A percentile compares a stretch with the other conserved stretches of the same genome.
Evolutionary conservation across 2,888 invertebrate species (phyloP).

Genomic region (Eupeodes luniger): DNA sequence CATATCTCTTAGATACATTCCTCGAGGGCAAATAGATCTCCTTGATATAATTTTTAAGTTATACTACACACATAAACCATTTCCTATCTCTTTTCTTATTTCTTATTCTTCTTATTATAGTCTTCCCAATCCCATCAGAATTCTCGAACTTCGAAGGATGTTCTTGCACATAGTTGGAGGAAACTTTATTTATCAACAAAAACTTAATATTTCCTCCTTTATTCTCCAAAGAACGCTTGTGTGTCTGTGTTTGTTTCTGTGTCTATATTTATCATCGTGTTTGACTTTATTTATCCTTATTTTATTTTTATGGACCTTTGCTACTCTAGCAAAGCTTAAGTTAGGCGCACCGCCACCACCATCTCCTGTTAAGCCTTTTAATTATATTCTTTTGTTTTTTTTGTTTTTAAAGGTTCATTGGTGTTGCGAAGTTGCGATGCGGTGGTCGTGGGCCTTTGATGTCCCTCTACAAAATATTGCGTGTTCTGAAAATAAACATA

Average conservation of each 20-base stretch:
- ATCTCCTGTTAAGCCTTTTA: constrained; percentile 9
- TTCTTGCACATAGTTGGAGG: constrained; percentile 17
- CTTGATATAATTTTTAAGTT: constrained; percentile 35
- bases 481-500: background rate
- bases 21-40: constrained; percentile 5
- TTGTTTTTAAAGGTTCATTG: background rate
- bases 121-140: background rate
- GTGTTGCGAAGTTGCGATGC: background rate
- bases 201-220: constrained; percentile 25
- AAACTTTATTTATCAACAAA: constrained; percentile 39
- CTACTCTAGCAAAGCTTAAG: background rate
- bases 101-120: no score
- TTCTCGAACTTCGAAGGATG: constrained; percentile 12
- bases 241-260: background rate
- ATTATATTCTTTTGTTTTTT: background rate
- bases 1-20: background rate
- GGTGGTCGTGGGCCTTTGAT: background rate
- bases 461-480: background rate
- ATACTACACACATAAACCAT: constrained; percentile 14
- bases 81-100: constrained; percentile 12
- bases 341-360: background rate
- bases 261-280: background rate
- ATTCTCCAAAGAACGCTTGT: background rate
- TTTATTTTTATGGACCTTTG: constrained; percentile 15
- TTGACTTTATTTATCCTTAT: constrained; percentile 20